These are phyloP conservation scores for Subanguina moxae DNA, from an alignment of 1,140 invertebrate genomes.

Conservation along the genomic window DNA sequence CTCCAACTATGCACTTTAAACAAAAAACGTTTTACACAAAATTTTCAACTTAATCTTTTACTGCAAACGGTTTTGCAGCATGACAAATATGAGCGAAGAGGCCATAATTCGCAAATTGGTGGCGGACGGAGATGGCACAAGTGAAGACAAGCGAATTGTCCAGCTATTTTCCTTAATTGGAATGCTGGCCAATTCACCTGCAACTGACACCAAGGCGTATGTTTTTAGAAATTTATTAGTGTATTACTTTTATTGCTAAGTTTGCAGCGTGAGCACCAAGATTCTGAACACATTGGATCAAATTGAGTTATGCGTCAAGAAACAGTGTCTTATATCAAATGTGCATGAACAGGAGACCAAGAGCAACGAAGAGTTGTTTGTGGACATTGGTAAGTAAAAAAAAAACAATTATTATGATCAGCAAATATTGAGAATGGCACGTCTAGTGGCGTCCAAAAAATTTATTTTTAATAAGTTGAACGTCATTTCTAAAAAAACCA, in stretches of 20 bases:
- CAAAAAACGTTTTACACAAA: too few species aligned
- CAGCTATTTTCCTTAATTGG: conserved; percentile 15
- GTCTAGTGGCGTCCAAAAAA: too few species aligned
- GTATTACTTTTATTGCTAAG: neutral
- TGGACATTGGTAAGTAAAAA: conserved; percentile 32
- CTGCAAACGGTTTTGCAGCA: too few species aligned
- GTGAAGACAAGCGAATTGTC: conserved; percentile 38
- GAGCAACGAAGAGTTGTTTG: conserved; percentile 30
- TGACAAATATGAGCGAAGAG: conserved; percentile 30
- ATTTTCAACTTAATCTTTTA: too few species aligned
- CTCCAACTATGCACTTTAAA: too few species aligned
- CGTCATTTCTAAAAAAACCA: too few species aligned
- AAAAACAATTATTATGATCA: too few species aligned
- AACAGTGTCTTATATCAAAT: conserved; percentile 23
- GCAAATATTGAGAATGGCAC: too few species aligned
- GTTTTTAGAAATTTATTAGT: neutral
- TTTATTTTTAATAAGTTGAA: too few species aligned
- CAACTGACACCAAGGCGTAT: neutral
- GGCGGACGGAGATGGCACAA: conserved; percentile 46
- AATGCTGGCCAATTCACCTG: neutral
- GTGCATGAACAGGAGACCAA: conserved; percentile 14
- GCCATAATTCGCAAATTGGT: conserved; percentile 39
- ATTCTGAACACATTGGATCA: conserved; percentile 30
- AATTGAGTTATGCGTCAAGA: conserved; percentile 31
- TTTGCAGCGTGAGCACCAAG: conserved; percentile 23